Evolutionary conservation across 2,797 vertebrate genomes (phyloP).

Genomic region (Morelia viridis): DNA sequence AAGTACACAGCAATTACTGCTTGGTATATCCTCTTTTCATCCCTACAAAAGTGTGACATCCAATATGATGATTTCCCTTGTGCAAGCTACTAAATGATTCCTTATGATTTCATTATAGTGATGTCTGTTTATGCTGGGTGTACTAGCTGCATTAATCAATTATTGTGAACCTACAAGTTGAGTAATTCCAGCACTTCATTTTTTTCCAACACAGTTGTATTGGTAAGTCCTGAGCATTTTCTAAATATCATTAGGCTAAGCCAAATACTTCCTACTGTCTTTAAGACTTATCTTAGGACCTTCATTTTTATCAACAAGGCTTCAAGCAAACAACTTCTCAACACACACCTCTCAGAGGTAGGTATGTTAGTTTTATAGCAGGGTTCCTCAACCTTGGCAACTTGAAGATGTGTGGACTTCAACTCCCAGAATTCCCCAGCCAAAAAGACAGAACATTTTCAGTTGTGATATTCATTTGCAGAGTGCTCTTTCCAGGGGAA

Average conservation of each 20-base stretch:
- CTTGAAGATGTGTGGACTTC: too few relatives aligned
- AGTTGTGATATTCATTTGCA: background rate
- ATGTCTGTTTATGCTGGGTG: background rate
- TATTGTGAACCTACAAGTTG: background rate
- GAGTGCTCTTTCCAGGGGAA: background rate
- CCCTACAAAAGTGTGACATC: background rate
- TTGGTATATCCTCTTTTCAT: background rate
- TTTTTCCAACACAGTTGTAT: background rate
- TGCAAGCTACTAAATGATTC: background rate
- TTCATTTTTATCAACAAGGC: background rate
- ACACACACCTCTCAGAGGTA: background rate
- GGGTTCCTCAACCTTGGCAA: too few relatives aligned
- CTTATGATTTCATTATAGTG: background rate
- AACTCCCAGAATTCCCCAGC: too few relatives aligned
- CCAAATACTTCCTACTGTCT: background rate
- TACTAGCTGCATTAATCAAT: background rate
- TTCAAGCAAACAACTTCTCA: background rate
- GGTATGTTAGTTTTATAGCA: background rate
- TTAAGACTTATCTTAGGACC: background rate
- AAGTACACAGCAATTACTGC: background rate
- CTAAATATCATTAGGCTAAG: background rate
- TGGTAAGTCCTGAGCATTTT: background rate
- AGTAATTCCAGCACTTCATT: background rate
- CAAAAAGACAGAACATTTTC: background rate
- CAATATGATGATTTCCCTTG: background rate